Evolutionary conservation across 2,888 invertebrate genomes (phyloP).

Genomic region (Amphiduros pacificus): DNA sequence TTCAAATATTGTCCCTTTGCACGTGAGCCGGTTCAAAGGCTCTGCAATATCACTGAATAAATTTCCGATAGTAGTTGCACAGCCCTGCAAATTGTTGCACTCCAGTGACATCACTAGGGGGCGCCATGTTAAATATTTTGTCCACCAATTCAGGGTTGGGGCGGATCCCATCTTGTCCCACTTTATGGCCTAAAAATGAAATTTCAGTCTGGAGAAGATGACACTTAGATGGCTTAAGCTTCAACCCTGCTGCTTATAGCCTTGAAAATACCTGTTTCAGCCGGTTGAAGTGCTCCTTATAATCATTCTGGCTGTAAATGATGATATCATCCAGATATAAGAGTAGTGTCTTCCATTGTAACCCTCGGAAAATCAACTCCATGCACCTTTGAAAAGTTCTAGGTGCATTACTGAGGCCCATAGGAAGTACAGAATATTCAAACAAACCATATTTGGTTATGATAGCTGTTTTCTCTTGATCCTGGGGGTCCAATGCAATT

Average conservation of each 20-base stretch:
- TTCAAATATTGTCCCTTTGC: not conserved
- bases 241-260: not conserved
- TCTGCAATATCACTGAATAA: not conserved
- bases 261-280: not conserved
- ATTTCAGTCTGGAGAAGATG: not conserved
- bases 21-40: not conserved
- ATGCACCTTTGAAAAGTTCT: not conserved
- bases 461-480: not conserved
- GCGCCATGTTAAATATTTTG: not conserved
- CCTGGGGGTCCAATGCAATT: not conserved
- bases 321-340: slow-evolving; percentile 1
- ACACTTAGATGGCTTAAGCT: not conserved
- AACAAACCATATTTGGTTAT: not conserved
- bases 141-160: not conserved
- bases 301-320: not conserved
- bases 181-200: not conserved
- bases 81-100: not conserved
- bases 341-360: not conserved
- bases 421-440: not conserved
- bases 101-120: not conserved
- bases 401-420: slow-evolving; percentile 11
- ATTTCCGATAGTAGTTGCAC: not conserved
- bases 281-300: not conserved
- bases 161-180: not conserved
- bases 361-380: not conserved